A percentile compares a stretch with the other conserved stretches of the same genome.
Evolutionary conservation across 2,113 vertebrate genomes (phyloP).

Genomic region (Phylloscopus trochilus): DNA sequence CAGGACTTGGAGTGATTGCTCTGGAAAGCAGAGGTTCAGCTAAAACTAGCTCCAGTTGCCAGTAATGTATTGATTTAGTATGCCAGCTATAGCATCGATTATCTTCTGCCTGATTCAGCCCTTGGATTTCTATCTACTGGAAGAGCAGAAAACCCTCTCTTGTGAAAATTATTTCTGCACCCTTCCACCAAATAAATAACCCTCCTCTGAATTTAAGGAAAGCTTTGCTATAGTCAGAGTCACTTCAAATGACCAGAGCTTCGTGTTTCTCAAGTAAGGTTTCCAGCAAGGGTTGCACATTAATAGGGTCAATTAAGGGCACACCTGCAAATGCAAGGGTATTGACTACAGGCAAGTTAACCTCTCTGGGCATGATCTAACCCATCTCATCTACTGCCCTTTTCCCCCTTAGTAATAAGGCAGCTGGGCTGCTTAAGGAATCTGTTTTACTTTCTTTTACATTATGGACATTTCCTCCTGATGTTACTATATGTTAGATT

Average conservation of each 20-base stretch:
- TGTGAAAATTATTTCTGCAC: not conserved
- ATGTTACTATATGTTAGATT: slow-evolving; percentile 37
- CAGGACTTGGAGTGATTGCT: slow-evolving; percentile 57
- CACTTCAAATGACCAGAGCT: not conserved
- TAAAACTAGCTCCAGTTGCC: slow-evolving; percentile 55
- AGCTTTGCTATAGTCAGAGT: not conserved
- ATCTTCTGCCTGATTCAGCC: slow-evolving; percentile 40
- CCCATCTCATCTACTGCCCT: slow-evolving; percentile 8
- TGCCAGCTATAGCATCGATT: slow-evolving; percentile 42
- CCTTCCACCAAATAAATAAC: not conserved
- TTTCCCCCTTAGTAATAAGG: slow-evolving; percentile 10
- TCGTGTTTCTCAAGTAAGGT: not conserved
- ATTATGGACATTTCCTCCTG: slow-evolving; percentile 38
- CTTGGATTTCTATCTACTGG: slow-evolving; percentile 31
- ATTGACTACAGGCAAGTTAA: slow-evolving; percentile 56
- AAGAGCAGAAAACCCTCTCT: slow-evolving; percentile 29
- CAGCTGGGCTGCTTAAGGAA: not conserved
- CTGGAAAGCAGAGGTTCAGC: slow-evolving; percentile 51
- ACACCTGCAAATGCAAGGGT: slow-evolving; percentile 61
- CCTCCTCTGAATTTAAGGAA: not conserved
- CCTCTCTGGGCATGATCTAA: slow-evolving; percentile 20
- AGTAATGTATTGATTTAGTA: slow-evolving; percentile 67
- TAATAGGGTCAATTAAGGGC: slow-evolving; percentile 57
- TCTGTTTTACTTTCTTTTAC: slow-evolving; percentile 51
- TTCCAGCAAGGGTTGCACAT: slow-evolving; percentile 14